Conservation (phyloP, 2,797 vertebrate species). For the Falco biarmicus region DNA sequence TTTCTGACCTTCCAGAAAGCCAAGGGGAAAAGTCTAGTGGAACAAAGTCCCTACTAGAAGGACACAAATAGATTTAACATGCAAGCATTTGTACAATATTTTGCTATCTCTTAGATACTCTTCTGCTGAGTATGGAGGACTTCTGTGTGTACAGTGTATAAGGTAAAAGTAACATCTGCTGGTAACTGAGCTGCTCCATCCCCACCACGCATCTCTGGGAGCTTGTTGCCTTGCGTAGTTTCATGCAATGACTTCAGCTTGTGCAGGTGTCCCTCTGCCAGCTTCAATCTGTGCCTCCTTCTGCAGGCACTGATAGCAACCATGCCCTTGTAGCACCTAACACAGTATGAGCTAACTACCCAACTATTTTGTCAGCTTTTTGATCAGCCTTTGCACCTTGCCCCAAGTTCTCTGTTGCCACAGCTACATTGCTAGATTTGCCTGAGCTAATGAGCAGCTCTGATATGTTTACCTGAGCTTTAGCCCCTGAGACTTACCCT, state of each 20-base stretch:
- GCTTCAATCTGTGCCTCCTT: not conserved
- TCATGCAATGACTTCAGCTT: not conserved
- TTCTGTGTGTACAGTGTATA: not conserved
- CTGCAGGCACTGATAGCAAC: not conserved
- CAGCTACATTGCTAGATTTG: constrained; percentile 10
- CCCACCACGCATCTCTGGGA: accelerated
- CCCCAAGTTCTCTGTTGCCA: constrained; percentile 18
- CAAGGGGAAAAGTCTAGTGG: not conserved
- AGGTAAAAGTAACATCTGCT: not conserved
- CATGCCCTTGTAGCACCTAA: not conserved
- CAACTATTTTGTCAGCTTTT: constrained; percentile 50
- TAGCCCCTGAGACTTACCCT: not conserved
- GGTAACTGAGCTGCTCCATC: not conserved
- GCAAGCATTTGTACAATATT: not conserved
- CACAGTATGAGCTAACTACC: not conserved
- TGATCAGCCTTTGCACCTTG: constrained; percentile 55
- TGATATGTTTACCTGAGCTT: constrained; percentile 44
- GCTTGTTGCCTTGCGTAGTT: not conserved
- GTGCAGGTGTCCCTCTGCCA: not conserved
- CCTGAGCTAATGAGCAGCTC: not conserved
- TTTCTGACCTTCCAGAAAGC: constrained; percentile 16
- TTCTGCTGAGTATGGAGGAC: not conserved
- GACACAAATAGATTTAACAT: not conserved
- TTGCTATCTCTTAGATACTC: constrained; percentile 8
- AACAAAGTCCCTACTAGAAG: not conserved